Evolutionary conservation across 1,140 invertebrate species (phyloP), one percentile per base, ranked within the genome.

Genomic region (Drosophila sproati): DNA sequence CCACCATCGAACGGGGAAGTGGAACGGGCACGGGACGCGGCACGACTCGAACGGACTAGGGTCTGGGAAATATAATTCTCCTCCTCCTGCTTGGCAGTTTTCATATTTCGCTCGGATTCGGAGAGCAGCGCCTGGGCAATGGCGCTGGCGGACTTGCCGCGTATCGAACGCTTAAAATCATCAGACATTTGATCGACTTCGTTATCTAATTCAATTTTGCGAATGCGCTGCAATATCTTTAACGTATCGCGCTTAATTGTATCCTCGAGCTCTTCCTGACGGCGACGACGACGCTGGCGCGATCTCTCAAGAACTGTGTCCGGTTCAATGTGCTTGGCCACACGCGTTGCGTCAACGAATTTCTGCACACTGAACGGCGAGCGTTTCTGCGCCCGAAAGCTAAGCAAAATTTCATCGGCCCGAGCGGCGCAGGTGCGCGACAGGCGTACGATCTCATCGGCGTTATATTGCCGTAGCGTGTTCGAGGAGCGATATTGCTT

Each of bases 91-190:
- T 91, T 89, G 8, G 93, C 91, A 8, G 91, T 86, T 1, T 94
- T 92, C 43, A 95, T 94, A 86, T 95, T 95, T 71, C 93, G 93
- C 73, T 94, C 93, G 61, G 94, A 95, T 71, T 95, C 94, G 4
- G 94, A 92, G 39, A 95, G 87, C 10, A 97, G 87, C 4, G 95
- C 94, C 76, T 94, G 94, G 82, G 95, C 95, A 75, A 96, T 96
- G 34, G 94, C 94, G 81, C 94, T 95, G 6, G 96, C 96, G 2
- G 96, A 96, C 93, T 96, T 96, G 48, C 95, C 96, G 68, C 94
- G 94, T 29, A 96, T 92, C 75, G 93, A 93, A 81, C 91, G 94
- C 77, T 93, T 93, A 29, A 95, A 90, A 77, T 94, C 93, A 59
- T 91, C 82, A 51, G 95, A 94, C 57, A 95, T 93, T 74, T 94